phyloP scores from a whole-genome alignment of 2,797 vertebrate genomes.

The Phoeniculus purpureus region DNA sequence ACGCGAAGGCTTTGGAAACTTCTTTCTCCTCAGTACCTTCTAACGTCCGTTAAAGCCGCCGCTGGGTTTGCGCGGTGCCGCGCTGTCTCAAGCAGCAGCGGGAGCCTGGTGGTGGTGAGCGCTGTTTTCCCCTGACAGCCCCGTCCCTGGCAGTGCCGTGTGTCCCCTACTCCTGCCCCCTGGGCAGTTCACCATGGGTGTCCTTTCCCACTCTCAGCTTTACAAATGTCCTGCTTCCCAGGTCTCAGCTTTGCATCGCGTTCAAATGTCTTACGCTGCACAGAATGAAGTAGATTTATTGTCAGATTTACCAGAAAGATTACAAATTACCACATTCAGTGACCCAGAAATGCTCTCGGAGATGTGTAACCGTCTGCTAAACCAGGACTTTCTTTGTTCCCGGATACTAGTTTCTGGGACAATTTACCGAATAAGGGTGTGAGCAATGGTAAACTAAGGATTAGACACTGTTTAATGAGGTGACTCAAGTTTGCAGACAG shows the following conservation, averaged over 20 bases:
- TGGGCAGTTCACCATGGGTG: not conserved
- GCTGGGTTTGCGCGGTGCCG: not conserved
- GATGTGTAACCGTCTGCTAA: fast-evolving
- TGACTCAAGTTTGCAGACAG: not conserved
- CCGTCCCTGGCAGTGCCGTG: fast-evolving
- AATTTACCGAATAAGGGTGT: not conserved
- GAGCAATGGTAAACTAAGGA: not conserved
- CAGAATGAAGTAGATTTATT: not conserved
- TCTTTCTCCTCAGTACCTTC: fast-evolving
- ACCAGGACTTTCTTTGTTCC: not conserved
- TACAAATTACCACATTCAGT: too few relatives aligned
- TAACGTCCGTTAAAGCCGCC: fast-evolving
- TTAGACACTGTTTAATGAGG: not conserved
- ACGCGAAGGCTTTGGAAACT: not conserved
- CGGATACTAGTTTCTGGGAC: not conserved
- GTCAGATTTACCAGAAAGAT: not conserved
- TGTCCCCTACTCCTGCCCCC: not conserved
- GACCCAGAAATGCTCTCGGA: not conserved
- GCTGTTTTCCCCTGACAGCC: not conserved
- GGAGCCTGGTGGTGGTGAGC: fast-evolving
- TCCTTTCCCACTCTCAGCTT: not conserved
- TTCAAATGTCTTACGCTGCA: not conserved
- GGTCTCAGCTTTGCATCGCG: not conserved
- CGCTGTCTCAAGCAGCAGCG: fast-evolving
- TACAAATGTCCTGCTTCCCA: not conserved